These are phyloP conservation scores for Neomonachus schauinslandi DNA, from an alignment of 2,113 vertebrate genomes.

Conservation along the genomic window DNA sequence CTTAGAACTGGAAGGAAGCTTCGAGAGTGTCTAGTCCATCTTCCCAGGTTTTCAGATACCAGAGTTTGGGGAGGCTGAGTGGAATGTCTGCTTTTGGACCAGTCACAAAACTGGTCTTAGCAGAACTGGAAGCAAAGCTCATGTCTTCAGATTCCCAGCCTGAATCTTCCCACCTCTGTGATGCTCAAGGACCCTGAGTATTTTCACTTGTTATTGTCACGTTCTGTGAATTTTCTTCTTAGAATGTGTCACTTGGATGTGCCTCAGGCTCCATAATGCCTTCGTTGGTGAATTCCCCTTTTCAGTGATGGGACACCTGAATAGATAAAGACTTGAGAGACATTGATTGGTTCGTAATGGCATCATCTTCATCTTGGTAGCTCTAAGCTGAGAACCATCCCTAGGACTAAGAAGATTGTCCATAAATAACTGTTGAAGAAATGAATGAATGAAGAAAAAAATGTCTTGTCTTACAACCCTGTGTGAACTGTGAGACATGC, in stretches of 20 bases:
- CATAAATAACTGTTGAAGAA: neutral
- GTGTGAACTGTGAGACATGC: neutral
- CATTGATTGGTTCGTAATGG: neutral
- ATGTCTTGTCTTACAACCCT: neutral
- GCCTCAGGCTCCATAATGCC: neutral
- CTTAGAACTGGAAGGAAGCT: neutral
- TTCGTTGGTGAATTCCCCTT: neutral
- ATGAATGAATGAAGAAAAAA: neutral
- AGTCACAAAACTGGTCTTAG: neutral
- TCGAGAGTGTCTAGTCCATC: neutral
- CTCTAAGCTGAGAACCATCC: neutral
- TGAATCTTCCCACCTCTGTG: neutral
- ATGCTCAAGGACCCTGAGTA: neutral
- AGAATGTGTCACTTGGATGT: neutral
- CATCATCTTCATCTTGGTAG: neutral
- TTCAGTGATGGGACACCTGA: neutral
- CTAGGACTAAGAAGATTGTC: neutral
- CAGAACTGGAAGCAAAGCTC: neutral
- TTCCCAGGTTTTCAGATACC: neutral
- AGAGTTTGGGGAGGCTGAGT: neutral
- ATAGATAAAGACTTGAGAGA: neutral
- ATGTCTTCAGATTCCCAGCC: neutral
- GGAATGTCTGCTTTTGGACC: neutral
- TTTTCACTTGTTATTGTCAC: neutral
- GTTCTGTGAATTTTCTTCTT: neutral